Conservation (phyloP, 2,888 invertebrate species). For the Acleris holmiana region DNA sequence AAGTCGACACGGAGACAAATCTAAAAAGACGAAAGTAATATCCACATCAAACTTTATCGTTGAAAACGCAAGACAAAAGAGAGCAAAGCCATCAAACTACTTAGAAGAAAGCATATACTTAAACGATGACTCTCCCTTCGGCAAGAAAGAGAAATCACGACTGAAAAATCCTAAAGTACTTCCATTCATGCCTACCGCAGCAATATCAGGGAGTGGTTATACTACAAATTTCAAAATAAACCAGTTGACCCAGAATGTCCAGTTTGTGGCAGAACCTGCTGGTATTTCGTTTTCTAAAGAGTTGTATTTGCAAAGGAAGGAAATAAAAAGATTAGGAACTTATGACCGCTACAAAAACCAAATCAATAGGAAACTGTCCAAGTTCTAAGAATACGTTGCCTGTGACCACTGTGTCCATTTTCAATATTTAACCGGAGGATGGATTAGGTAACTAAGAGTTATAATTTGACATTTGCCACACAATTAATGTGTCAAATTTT, state of each 20-base stretch:
- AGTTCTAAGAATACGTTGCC: constrained; percentile 57
- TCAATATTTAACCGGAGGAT: no score
- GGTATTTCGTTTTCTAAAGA: constrained; percentile 63
- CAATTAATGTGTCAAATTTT: no score
- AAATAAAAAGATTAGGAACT: constrained; percentile 65
- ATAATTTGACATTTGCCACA: no score
- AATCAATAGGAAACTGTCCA: constrained; percentile 66
- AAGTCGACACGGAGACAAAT: constrained; percentile 62
- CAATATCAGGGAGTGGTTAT: constrained; percentile 68
- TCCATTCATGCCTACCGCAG: constrained; percentile 70
- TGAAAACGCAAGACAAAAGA: constrained; percentile 58
- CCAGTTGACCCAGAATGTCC: constrained; percentile 59
- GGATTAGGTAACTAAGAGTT: no score
- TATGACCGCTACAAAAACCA: constrained; percentile 67
- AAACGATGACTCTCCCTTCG: constrained; percentile 50
- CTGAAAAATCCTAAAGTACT: constrained; percentile 66
- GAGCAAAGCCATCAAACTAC: constrained; percentile 71
- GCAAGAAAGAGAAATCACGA: constrained; percentile 50
- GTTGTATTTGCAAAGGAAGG: constrained; percentile 60
- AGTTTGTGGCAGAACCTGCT: constrained; percentile 65
- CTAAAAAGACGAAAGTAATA: constrained; percentile 53
- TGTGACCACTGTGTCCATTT: not conserved
- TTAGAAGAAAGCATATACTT: constrained; percentile 74
- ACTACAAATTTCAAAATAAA: constrained; percentile 75
- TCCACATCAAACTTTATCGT: constrained; percentile 70